Base-by-base conservation (phyloP, 2,797 vertebrate genomes). In the Nannoperca obscura region DNA sequence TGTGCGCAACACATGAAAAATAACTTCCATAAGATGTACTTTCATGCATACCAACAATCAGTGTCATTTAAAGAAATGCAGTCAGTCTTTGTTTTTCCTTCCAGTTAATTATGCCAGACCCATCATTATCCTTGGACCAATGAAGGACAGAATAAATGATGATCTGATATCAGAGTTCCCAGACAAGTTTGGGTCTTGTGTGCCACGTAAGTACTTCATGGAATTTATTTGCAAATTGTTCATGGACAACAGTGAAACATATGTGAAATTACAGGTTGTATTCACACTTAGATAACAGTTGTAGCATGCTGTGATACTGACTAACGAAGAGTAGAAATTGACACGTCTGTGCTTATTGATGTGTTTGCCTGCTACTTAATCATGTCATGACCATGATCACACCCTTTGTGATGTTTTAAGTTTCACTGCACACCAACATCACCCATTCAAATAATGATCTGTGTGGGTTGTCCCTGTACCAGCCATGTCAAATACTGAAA, bases 161-260 rank as follows among this genome's bases (percentile, higher is more conserved):
- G 97, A 99, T 88, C 96, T 99, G 87, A 99, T 99, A 93, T 99
- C 97, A 4, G 98, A 99, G 89, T 99, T 98, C 84, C 98, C 98
- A 30, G 97, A 99, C 83, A 99, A 99, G 89, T 99, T 99, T 93
- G 97, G 98, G 52, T 99, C 97, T 0, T 99, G 98, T 78, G 98
- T 99, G 64, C 98, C 98, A 89, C 98, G 98, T 99, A 94, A 97
- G 98, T 98, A 89, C 7, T 54, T 32, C 4, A 34, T 22, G 15
- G 1, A 19, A 0, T 24, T 32, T 5, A 20, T 49, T 50, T 22
- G 12, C 17, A 6, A 58, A n/a, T 5, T 64, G 10, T 49, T 54
- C 14, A 36, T 24, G 3, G 38, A n/a, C 11, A 32, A 20, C 9
- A 54, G 1, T n/a, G 8, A 14, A 47, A 30, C 5, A n/a, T 1